Base-by-base conservation (phyloP, 1,140 invertebrate species). In the Ylistrum balloti region DNA sequence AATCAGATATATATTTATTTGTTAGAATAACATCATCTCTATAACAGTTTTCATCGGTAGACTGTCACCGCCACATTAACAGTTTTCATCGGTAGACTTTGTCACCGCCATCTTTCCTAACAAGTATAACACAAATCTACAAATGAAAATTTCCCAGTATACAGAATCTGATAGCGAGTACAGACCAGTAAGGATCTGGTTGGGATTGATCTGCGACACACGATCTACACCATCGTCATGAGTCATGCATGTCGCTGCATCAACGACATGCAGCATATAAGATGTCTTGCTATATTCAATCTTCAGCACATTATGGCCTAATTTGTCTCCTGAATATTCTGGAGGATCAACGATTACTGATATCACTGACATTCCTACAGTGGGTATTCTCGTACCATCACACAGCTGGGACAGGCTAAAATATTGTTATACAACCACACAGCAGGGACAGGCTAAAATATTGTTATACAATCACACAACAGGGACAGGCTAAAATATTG, bases 211-310 rank as follows among this genome's bases (percentile, higher is more conserved):
- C 56, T 17, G 17, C 41, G 22, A n/a, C 56, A n/a, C 22, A n/a
- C 56, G 17, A 28, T 28, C 5, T 74, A 74, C n/a, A 38, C 35
- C 13, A 5, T 38, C n/a, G 22, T n/a, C n/a, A 74, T 74, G 56
- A 74, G 56, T 74, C 56, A 74, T 74, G 56, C 56, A 74, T 74
- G 56, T 28, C 56, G 56, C 56, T 28, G 56, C 56, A 28, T 74
- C 56, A n/a, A 74, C 22, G 22, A 74, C n/a, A 17, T 74, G 56
- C 28, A 28, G 1, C 28, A 74, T 5, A 28, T 28, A 74, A 74
- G 56, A 74, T n/a, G 22, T 1, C 28, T n/a, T 74, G 56, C 56
- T 74, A 28, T 74, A 74, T 28, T 74, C n/a, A 28, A 74, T 74
- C 22, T 74, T 74, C n/a, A 17, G n/a, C 56, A 74, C 56, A 74